Evolutionary conservation across 2,888 invertebrate genomes (phyloP).

Genomic region (Leptogaster cylindrica): DNA sequence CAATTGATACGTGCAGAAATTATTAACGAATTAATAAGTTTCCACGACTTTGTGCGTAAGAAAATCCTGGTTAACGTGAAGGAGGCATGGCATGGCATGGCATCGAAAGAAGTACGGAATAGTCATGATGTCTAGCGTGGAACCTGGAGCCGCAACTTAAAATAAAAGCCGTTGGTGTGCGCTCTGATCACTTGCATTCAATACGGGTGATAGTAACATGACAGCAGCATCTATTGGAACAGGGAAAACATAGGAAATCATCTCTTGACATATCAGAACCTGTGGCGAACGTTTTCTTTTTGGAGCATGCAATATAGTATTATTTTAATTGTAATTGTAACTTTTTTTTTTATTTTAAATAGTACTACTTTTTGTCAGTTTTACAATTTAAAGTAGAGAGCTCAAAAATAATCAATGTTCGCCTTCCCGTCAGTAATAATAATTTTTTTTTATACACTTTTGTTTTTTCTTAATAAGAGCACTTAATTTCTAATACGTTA

Average conservation of each 20-base stretch:
- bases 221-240: conserved; percentile 65
- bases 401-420: too few relatives aligned
- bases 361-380: too few relatives aligned
- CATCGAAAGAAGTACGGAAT: conserved; percentile 67
- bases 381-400: too few relatives aligned
- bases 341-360: too few relatives aligned
- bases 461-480: too few relatives aligned
- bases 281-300: too few relatives aligned
- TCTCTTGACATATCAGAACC: too few relatives aligned
- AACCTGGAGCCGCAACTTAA: not conserved
- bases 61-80: conserved; percentile 65
- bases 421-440: too few relatives aligned
- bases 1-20: conserved; percentile 70
- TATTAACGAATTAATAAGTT: conserved; percentile 69
- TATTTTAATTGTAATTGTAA: too few relatives aligned
- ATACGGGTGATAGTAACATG: conserved; percentile 69
- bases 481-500: too few relatives aligned
- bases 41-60: conserved; percentile 72
- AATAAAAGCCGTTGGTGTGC: not conserved
- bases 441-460: too few relatives aligned
- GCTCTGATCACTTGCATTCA: conserved; percentile 58
- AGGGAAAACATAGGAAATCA: conserved; percentile 54
- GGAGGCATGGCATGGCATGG: conserved; percentile 65
- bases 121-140: conserved; percentile 57
- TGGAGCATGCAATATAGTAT: too few relatives aligned